phyloP scores from a whole-genome alignment of 2,113 vertebrate genomes.

The Macaca nemestrina region DNA sequence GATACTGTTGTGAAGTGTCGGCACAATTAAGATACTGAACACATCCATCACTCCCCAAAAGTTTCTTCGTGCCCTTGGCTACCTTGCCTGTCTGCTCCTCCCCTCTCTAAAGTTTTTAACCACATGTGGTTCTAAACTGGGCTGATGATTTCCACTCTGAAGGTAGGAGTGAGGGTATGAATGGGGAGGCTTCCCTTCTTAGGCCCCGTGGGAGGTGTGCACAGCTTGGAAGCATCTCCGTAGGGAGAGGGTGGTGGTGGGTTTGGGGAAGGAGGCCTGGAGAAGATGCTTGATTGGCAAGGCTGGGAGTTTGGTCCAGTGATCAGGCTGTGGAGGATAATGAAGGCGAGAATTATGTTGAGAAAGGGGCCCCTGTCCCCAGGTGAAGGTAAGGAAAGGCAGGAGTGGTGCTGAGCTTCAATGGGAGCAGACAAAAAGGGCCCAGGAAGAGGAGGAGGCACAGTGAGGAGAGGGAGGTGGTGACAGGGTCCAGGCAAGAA shows the following conservation, averaged over 20 bases:
- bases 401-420: not conserved
- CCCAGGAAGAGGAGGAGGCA: not conserved
- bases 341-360: not conserved
- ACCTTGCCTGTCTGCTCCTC: not conserved
- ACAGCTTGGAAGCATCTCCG: not conserved
- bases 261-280: not conserved
- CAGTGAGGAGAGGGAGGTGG: not conserved
- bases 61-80: no score
- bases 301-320: not conserved
- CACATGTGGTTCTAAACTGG: not conserved
- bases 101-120: not conserved
- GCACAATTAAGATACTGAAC: not conserved
- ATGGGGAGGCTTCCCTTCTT: not conserved
- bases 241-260: not conserved
- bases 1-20: not conserved
- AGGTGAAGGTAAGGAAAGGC: not conserved
- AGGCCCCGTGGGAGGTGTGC: not conserved
- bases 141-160: not conserved
- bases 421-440: not conserved
- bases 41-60: not conserved
- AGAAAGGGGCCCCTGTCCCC: not conserved
- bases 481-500: not conserved
- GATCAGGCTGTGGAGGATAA: not conserved
- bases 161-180: not conserved
- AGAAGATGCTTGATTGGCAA: conserved; percentile 29